Conservation (phyloP, 2,797 vertebrate species). For the Danio choprae region DNA sequence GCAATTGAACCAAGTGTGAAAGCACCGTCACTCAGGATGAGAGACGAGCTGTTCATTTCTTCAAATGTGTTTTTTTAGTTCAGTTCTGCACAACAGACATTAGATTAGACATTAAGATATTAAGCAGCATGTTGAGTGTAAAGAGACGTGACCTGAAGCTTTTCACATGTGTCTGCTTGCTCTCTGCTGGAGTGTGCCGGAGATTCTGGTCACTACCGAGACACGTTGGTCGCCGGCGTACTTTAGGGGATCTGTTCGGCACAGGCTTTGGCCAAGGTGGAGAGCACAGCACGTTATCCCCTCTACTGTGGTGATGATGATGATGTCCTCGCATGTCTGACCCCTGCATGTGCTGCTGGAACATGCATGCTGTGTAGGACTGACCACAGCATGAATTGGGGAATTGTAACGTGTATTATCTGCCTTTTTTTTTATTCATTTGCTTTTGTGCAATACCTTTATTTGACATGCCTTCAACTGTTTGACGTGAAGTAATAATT, state of each 20-base stretch:
- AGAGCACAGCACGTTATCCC: conserved; percentile 77
- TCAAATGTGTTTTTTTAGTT: background rate
- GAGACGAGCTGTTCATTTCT: background rate
- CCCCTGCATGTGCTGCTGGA: conserved; percentile 28
- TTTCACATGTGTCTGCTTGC: conserved; percentile 83
- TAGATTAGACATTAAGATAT: background rate
- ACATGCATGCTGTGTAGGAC: conserved; percentile 54
- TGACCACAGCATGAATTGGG: conserved; percentile 36
- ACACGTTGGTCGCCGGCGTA: conserved; percentile 91
- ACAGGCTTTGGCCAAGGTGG: conserved; percentile 96
- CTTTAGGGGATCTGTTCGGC: conserved; percentile 97
- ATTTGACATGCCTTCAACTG: background rate
- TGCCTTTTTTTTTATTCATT: background rate
- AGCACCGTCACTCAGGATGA: background rate
- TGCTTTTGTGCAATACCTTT: background rate
- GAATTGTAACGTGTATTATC: background rate
- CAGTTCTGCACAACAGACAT: background rate
- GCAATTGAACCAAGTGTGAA: too few relatives aligned
- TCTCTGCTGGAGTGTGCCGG: conserved; percentile 87
- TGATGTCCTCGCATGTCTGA: conserved; percentile 5
- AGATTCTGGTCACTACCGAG: conserved; percentile 97
- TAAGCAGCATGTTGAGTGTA: background rate
- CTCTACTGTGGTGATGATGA: conserved; percentile 51
- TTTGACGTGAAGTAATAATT: too few relatives aligned
- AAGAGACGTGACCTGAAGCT: conserved; percentile 21